Conservation (phyloP, 2,888 invertebrate genomes). For the Macaria liturata region DNA sequence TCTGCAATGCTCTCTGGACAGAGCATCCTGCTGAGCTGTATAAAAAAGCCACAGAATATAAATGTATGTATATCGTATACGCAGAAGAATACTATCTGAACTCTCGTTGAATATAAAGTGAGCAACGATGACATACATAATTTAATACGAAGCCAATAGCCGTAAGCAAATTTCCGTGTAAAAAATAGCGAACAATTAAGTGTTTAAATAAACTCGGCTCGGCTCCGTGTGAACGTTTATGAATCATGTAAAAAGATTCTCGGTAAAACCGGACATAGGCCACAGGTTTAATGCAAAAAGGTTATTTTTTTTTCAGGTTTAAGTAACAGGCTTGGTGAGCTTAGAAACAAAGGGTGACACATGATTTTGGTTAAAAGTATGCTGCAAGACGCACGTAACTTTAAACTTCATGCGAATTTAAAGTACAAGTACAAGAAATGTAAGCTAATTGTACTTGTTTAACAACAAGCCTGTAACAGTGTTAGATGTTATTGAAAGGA, state of each 20-base stretch:
- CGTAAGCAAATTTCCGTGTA: constrained; percentile 49
- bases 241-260: constrained; percentile 61
- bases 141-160: constrained; percentile 33
- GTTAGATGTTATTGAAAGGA: too few species aligned
- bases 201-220: constrained; percentile 25
- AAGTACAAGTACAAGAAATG: too few species aligned
- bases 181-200: constrained; percentile 49
- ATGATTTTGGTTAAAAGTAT: too few species aligned
- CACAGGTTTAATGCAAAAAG: constrained; percentile 17
- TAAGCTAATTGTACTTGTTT: too few species aligned
- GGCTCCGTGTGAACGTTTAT: constrained; percentile 50
- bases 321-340: too few species aligned
- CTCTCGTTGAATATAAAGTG: constrained; percentile 36
- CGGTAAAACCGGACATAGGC: constrained; percentile 33
- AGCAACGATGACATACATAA: constrained; percentile 39
- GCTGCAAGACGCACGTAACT: too few species aligned
- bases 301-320: too few species aligned
- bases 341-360: too few species aligned
- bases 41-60: constrained; percentile 2
- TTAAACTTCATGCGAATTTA: too few species aligned
- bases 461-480: too few species aligned
- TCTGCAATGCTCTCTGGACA: constrained; percentile 5
- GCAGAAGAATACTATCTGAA: not conserved
- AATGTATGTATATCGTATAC: not conserved
- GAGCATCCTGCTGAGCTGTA: constrained; percentile 13